Percentiles rank a stretch among this genome's conserved stretches.
Evolutionary conservation across 1,140 invertebrate species (phyloP).

Genomic region (Phortica variegata): DNA sequence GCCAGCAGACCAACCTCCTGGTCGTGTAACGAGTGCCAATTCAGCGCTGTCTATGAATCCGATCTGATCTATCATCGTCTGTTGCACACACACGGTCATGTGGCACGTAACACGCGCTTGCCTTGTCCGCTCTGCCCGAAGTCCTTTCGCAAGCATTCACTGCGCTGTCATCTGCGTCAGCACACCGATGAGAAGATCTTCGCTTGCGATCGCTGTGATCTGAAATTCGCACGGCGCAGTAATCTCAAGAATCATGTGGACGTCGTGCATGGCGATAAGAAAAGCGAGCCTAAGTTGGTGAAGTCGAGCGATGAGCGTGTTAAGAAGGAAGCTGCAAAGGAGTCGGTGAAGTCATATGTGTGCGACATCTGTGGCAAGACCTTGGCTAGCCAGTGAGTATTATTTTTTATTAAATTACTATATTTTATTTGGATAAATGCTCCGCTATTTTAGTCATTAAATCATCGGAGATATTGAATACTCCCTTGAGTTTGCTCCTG

Average conservation of each 20-base stretch:
- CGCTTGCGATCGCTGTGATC: conserved; percentile 62
- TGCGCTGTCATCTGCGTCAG: conserved; percentile 69
- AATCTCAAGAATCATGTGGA: conserved; percentile 63
- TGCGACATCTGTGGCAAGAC: conserved; percentile 65
- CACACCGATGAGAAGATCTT: conserved; percentile 80
- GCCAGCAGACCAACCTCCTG: conserved; percentile 7
- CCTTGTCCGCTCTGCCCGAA: conserved; percentile 69
- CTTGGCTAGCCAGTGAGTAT: conserved; percentile 66
- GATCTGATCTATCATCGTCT: conserved; percentile 46
- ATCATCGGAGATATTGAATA: background rate
- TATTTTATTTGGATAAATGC: background rate
- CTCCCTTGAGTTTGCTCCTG: no score
- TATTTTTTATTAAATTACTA: background rate
- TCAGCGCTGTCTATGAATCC: conserved; percentile 38
- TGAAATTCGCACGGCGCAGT: conserved; percentile 67
- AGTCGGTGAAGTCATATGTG: conserved; percentile 40
- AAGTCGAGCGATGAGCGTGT: background rate
- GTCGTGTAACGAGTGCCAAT: conserved; percentile 36
- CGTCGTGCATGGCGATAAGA: conserved; percentile 50
- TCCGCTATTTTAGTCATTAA: no score
- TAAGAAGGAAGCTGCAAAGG: background rate
- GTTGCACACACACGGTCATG: conserved; percentile 43
- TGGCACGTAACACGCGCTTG: conserved; percentile 59
- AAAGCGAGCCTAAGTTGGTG: background rate
- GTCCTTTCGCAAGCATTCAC: conserved; percentile 67